These are phyloP conservation scores for Laspeyria flexula DNA, from an alignment of 2,888 invertebrate species.

Conservation along the genomic window DNA sequence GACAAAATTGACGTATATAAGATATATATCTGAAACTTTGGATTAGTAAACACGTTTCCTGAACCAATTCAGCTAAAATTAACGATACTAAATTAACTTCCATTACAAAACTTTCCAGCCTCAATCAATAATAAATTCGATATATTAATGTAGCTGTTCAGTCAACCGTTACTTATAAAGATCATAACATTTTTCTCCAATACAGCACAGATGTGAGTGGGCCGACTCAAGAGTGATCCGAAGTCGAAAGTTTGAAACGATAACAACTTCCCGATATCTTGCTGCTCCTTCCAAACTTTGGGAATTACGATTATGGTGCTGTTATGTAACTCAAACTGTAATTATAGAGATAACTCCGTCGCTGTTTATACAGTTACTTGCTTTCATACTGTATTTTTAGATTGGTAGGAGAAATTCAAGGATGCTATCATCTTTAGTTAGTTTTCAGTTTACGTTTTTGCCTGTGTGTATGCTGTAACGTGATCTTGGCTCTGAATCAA, in stretches of 20 bases:
- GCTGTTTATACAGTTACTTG: slow-evolving; percentile 44
- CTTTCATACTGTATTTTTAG: slow-evolving; percentile 7
- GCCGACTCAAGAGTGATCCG: slow-evolving; percentile 38
- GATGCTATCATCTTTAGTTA: too few relatives aligned
- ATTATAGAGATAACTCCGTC: slow-evolving; percentile 45
- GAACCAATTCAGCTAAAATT: too few relatives aligned
- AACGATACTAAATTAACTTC: too few relatives aligned
- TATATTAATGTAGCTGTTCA: slow-evolving; percentile 15
- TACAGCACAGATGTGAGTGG: slow-evolving; percentile 33
- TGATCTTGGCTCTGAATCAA: too few relatives aligned
- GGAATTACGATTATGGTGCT: slow-evolving; percentile 58
- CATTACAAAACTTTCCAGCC: not conserved
- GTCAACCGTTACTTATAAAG: slow-evolving; percentile 26
- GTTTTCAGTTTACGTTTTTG: too few relatives aligned
- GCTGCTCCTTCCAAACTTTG: slow-evolving; percentile 45
- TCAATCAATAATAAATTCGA: slow-evolving; percentile 10
- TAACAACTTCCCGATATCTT: slow-evolving; percentile 56
- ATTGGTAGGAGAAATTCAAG: too few relatives aligned
- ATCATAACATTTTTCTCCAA: slow-evolving; percentile 39
- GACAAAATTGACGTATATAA: too few relatives aligned
- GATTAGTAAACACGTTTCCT: too few relatives aligned
- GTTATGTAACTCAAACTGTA: slow-evolving; percentile 54
- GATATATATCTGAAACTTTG: too few relatives aligned
- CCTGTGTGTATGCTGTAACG: too few relatives aligned
- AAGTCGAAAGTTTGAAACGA: slow-evolving; percentile 47